These are phyloP conservation scores for Aphodius sticticus DNA, from an alignment of 2,888 invertebrate species.

Conservation along the genomic window DNA sequence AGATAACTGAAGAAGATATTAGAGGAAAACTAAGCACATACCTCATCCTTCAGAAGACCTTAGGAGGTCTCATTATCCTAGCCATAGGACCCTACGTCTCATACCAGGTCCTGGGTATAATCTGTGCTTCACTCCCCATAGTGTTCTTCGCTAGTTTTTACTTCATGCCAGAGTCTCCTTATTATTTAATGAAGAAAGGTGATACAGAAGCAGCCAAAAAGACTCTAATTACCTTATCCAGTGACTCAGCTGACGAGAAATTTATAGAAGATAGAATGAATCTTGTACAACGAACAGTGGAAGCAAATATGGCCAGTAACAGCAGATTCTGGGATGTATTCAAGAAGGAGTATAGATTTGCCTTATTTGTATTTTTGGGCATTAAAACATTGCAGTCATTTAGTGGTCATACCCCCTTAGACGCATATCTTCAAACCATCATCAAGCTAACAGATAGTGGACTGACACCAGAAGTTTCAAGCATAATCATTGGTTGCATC, in stretches of 20 bases:
- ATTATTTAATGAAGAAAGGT: conserved; percentile 58
- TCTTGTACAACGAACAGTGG: conserved; percentile 54
- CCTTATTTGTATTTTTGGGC: conserved; percentile 53
- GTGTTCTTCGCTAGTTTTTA: conserved; percentile 55
- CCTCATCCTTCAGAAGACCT: conserved; percentile 55
- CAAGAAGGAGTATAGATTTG: conserved; percentile 34
- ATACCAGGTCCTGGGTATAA: conserved; percentile 53
- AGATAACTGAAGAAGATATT: conserved; percentile 61
- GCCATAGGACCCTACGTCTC: conserved; percentile 56
- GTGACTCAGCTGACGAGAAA: conserved; percentile 52
- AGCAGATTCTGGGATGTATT: conserved; percentile 11
- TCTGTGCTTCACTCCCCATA: conserved; percentile 53
- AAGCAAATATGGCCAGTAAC: conserved; percentile 50
- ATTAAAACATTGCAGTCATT: conserved; percentile 67
- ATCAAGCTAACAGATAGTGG: conserved; percentile 64
- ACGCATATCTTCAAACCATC: conserved; percentile 68
- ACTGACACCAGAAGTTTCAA: conserved; percentile 64
- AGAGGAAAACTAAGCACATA: conserved; percentile 56
- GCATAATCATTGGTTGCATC: conserved; percentile 67
- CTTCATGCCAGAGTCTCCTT: conserved; percentile 62
- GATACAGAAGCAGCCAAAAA: conserved; percentile 51
- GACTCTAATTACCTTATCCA: conserved; percentile 49
- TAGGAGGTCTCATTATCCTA: conserved; percentile 56
- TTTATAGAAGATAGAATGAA: conserved; percentile 56
- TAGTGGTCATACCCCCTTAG: conserved; percentile 67